Evolutionary conservation across 2,113 vertebrate species (phyloP), one percentile per base, ranked within the genome.

Genomic region (Spea bombifrons): DNA sequence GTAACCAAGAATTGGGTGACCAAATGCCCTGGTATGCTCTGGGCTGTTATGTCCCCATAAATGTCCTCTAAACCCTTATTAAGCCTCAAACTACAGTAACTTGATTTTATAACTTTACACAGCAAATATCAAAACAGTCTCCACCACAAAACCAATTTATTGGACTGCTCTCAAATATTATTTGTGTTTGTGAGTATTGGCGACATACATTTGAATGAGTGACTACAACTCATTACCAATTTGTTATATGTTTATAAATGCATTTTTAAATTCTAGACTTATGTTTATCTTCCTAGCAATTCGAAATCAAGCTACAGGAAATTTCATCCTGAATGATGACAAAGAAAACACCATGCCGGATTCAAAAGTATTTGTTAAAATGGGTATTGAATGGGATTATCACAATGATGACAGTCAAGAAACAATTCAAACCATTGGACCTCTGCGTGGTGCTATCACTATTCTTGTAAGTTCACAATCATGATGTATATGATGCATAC

Each of bases 361-460:
- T 75, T 93, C 94, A 46, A 92, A 90, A 82, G 90, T 93, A 0
- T 92, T 99, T 85, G 94, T 98, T 53, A 94, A 97, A 83, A 96
- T 96, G 90, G 97, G 97, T 0, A 88, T 95, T 78, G 95, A 98
- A 86, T 99, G 97, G 97, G 96, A 99, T 76, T 97, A 98, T 83
- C 90, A 94, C 68, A 96, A 95, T 4, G 95, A 97, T 8, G 93
- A 96, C 0, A 90, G 91, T 17, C 94, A 93, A 81, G 97, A 98
- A 85, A 96, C 93, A 0, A 89, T 99, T 82, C 96, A 98, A 89
- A 96, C 95, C 61, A 95, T 92, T 49, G 97, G 97, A 0, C 97
- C 97, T 0, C 92, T 99, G 66, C 91, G 86, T 4, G 90, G 95
- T 8, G 90, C 92, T 71, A 92, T 98, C 70, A 88, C 94, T 0